A percentile compares a stretch with the other conserved stretches of the same genome.
Evolutionary conservation across 2,888 invertebrate species (phyloP).

Genomic region (Nasonia oneida): DNA sequence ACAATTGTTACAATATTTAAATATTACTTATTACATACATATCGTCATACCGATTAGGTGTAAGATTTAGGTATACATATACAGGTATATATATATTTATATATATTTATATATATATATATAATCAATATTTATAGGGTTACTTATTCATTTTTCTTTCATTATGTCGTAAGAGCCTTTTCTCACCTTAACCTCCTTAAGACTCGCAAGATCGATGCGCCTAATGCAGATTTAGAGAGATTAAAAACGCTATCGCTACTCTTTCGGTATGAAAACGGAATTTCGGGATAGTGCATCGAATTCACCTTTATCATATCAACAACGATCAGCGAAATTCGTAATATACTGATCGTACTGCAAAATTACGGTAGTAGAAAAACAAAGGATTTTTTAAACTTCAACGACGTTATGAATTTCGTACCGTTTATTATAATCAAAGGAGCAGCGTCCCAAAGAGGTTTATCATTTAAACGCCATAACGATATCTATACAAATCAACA

Average conservation of each 20-base stretch:
- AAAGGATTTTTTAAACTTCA: slow-evolving; percentile 47
- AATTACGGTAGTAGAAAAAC: slow-evolving; percentile 46
- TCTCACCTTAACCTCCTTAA: slow-evolving; percentile 57
- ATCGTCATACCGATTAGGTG: slow-evolving; percentile 75
- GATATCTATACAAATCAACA: slow-evolving; percentile 47
- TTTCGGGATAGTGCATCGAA: slow-evolving; percentile 43
- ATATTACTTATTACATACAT: slow-evolving; percentile 79
- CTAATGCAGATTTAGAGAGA: slow-evolving; percentile 60
- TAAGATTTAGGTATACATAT: slow-evolving; percentile 74
- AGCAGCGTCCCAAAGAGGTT: slow-evolving; percentile 34
- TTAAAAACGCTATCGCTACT: slow-evolving; percentile 60
- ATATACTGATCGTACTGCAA: slow-evolving; percentile 34
- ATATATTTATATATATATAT: slow-evolving; percentile 68
- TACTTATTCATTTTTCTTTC: slow-evolving; percentile 68
- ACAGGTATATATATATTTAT: slow-evolving; percentile 73
- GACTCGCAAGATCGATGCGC: slow-evolving; percentile 64
- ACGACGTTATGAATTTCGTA: slow-evolving; percentile 48
- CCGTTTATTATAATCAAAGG: slow-evolving; percentile 51
- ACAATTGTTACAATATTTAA: slow-evolving; percentile 80
- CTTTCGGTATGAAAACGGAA: slow-evolving; percentile 59
- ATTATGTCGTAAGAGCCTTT: slow-evolving; percentile 60
- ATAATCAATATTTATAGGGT: slow-evolving; percentile 77
- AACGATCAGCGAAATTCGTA: slow-evolving; percentile 1
- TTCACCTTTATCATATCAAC: neutral
- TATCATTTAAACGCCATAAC: slow-evolving; percentile 25